Percentiles rank a stretch among this genome's conserved stretches.
Conservation (phyloP, 2,797 vertebrate genomes). For the Tauraco hartlaubi region DNA sequence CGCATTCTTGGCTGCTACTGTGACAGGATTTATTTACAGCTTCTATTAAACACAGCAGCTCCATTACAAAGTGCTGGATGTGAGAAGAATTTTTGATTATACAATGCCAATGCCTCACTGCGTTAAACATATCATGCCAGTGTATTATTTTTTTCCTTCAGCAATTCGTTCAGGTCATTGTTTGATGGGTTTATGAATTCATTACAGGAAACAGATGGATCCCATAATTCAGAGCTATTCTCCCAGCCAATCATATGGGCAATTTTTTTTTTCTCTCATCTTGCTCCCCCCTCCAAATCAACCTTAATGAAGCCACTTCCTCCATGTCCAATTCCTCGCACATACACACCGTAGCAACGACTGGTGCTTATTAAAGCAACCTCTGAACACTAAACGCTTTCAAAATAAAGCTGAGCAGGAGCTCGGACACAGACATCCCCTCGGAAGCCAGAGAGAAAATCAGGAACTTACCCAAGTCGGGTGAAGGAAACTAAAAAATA, state of each 20-base stretch:
- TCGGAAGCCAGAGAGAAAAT: not conserved
- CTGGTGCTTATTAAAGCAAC: not conserved
- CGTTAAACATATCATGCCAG: slow-evolving; percentile 69
- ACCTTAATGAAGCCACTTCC: slow-evolving; percentile 72
- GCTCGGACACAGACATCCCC: not conserved
- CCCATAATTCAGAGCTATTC: slow-evolving; percentile 77
- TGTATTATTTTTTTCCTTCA: slow-evolving; percentile 61
- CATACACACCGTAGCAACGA: not conserved
- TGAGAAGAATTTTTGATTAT: slow-evolving; percentile 88
- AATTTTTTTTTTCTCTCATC: slow-evolving; percentile 25
- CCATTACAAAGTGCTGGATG: slow-evolving; percentile 83
- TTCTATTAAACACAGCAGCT: slow-evolving; percentile 80
- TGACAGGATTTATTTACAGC: slow-evolving; percentile 79
- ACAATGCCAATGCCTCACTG: slow-evolving; percentile 79
- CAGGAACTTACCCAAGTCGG: slow-evolving; percentile 49
- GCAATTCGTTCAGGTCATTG: slow-evolving; percentile 79
- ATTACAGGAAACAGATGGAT: slow-evolving; percentile 83
- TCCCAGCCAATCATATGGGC: slow-evolving; percentile 73
- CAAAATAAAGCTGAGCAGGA: not conserved
- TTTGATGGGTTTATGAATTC: slow-evolving; percentile 82
- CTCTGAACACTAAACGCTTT: not conserved
- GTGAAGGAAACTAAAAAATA: not conserved
- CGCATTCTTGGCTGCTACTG: slow-evolving; percentile 74
- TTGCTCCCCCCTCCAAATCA: slow-evolving; percentile 34
- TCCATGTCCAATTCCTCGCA: slow-evolving; percentile 23